Evolutionary conservation across 2,113 vertebrate genomes (phyloP).

Genomic region (Paradisaea rubra): DNA sequence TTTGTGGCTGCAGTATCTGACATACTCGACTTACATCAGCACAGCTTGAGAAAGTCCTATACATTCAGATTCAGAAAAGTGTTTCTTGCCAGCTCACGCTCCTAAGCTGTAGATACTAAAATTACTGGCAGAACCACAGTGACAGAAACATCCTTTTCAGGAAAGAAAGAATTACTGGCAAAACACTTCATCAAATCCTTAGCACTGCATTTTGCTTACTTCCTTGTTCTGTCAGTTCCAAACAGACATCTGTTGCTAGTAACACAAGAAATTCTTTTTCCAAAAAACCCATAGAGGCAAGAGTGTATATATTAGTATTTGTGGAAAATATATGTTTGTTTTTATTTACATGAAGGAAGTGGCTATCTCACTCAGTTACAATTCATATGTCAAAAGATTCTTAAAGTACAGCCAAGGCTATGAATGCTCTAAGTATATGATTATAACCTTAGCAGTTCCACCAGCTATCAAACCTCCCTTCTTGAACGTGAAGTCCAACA

Average conservation of each 20-base stretch:
- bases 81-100: background rate
- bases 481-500: background rate
- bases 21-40: background rate
- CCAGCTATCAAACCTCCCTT: background rate
- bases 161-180: background rate
- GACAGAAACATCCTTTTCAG: background rate
- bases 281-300: background rate
- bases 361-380: background rate
- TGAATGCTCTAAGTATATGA: background rate
- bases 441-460: background rate
- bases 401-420: background rate
- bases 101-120: background rate
- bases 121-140: background rate
- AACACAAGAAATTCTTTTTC: background rate
- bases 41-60: background rate
- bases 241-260: background rate
- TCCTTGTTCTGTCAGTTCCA: background rate
- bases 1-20: background rate
- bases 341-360: background rate
- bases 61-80: background rate
- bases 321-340: background rate
- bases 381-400: background rate
- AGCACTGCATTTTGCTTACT: background rate
- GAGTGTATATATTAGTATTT: background rate
- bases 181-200: slow-evolving; percentile 8